phyloP scores from a whole-genome alignment of 2,888 invertebrate species.

The Euproctis similis region DNA sequence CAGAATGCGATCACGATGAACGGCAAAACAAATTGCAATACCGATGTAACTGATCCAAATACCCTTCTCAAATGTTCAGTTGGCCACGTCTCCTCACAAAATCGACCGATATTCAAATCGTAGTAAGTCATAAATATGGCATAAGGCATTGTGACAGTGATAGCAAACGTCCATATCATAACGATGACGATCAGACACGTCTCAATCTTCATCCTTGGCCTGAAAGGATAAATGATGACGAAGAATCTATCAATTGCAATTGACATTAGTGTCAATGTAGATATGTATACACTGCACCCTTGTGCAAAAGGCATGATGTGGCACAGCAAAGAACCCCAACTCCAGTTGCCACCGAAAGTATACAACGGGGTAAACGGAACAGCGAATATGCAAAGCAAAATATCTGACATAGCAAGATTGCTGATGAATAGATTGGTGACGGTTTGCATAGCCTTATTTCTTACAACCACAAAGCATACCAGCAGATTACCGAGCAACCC shows the following conservation, averaged over 20 bases:
- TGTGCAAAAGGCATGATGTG: conserved; percentile 95
- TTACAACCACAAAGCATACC: conserved; percentile 94
- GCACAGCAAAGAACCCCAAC: conserved; percentile 93
- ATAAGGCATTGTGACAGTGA: conserved; percentile 92
- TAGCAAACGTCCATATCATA: conserved; percentile 92
- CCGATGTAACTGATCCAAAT: conserved; percentile 91
- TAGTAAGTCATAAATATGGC: conserved; percentile 87
- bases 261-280: conserved; percentile 95
- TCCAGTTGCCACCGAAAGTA: conserved; percentile 93
- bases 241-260: conserved; percentile 98
- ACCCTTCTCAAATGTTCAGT: conserved; percentile 84
- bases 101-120: conserved; percentile 65
- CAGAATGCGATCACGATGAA: conserved; percentile 95
- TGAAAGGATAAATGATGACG: conserved; percentile 97
- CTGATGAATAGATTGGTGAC: conserved; percentile 98
- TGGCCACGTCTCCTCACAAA: conserved; percentile 95
- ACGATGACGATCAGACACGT: conserved; percentile 90
- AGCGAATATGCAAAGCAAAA: conserved; percentile 92
- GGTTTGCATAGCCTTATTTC: conserved; percentile 97
- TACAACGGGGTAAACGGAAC: conserved; percentile 98
- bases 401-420: conserved; percentile 96
- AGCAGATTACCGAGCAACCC: conserved; percentile 93
- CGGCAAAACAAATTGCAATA: conserved; percentile 95
- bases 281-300: conserved; percentile 97
- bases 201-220: conserved; percentile 91